Evolutionary conservation across 2,113 vertebrate species (phyloP).

Genomic region (Danionella cerebrum): DNA sequence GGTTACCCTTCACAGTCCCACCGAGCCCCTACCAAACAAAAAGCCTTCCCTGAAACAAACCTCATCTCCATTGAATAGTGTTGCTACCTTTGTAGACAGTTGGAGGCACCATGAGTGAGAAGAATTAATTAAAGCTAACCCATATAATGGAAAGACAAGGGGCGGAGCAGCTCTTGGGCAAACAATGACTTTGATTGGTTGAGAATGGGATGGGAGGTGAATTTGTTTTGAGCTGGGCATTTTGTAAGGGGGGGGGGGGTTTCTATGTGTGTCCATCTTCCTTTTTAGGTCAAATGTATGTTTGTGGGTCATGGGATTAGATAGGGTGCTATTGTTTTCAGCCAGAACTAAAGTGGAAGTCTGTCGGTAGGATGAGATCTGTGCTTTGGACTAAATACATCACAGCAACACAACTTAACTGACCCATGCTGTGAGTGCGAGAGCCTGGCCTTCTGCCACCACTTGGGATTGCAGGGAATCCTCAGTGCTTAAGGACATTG

Average conservation of each 20-base stretch:
- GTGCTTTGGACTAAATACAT: background rate
- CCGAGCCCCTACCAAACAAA: slow-evolving; percentile 27
- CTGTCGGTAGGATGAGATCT: background rate
- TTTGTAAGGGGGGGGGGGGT: background rate
- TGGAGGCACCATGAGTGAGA: slow-evolving; percentile 23
- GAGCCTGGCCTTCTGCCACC: background rate
- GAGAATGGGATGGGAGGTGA: slow-evolving; percentile 7
- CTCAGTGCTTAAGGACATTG: background rate
- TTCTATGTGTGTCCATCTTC: background rate
- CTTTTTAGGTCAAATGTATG: background rate
- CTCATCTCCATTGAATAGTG: slow-evolving; percentile 10
- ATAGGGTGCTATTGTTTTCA: background rate
- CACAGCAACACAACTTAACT: background rate
- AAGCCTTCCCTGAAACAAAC: slow-evolving; percentile 27
- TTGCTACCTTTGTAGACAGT: slow-evolving; percentile 21
- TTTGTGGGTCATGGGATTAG: background rate
- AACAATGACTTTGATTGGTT: slow-evolving; percentile 20
- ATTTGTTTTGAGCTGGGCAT: slow-evolving; percentile 6
- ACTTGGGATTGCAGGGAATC: background rate
- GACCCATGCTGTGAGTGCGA: background rate
- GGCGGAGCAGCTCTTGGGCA: slow-evolving; percentile 1
- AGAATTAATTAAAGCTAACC: slow-evolving; percentile 44
- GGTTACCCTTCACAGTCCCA: background rate
- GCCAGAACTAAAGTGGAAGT: background rate
- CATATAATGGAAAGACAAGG: slow-evolving; percentile 33